Base-by-base conservation (phyloP, 1,140 invertebrate species). In the Yoshiicerus persimilis region DNA sequence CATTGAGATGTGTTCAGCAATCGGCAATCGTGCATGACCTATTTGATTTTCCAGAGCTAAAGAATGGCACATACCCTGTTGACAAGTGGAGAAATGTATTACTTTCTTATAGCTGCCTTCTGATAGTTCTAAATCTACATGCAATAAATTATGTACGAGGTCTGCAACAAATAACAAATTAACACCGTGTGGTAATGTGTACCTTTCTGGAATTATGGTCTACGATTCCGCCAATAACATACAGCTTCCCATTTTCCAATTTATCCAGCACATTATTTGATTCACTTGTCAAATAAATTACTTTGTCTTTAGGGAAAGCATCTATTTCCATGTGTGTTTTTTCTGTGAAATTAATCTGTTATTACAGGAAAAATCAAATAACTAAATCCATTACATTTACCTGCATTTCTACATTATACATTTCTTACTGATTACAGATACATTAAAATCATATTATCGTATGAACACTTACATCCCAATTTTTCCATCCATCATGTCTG, bases 131-230 rank as follows among this genome's bases (percentile, higher is more conserved):
- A n/a, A n/a, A n/a, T n/a, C n/a, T n/a, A n/a, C n/a, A n/a, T n/a
- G n/a, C n/a, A n/a, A n/a, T n/a, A n/a, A 83, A 86, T 20, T 77
- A 85, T 86, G 30, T 89, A 39, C 56, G 27, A 80, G 1, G 25
- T 88, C 84, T 86, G 84, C 4, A 25, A 25, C 32, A 38, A 39
- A 84, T 23, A n/a, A 70, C 38, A 34, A n/a, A 86, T 5, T 34
- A n/a, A 80, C 62, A 77, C n/a, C n/a, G n/a, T n/a, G n/a, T n/a
- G n/a, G n/a, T n/a, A n/a, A n/a, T n/a, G n/a, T n/a, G n/a, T n/a
- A 97, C 96, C 94, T 99, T 99, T 91, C 98, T 96, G 90, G 95
- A 94, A 93, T 99, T 99, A 92, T 99, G 98, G 93, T 99, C 99
- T 0, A 99, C 97, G 23, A 99, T 93, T 83, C 98, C 99, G 66